A percentile compares a stretch with the other conserved stretches of the same genome.
phyloP scores from a whole-genome alignment of 1,140 invertebrate genomes.

The Zaprionus nigranus region DNA sequence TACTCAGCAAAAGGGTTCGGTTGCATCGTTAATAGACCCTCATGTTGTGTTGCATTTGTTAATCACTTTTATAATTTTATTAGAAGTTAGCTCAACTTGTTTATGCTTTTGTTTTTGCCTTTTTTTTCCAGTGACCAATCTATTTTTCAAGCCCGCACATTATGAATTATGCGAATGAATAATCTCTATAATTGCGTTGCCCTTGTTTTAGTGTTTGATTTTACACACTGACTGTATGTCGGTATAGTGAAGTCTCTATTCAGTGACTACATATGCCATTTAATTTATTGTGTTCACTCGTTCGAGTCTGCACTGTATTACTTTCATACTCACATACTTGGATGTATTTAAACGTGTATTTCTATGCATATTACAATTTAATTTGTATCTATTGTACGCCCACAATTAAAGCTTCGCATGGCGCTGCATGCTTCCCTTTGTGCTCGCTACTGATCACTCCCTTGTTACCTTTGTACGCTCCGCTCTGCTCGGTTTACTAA shows the following conservation, averaged over 20 bases:
- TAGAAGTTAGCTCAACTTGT: neutral
- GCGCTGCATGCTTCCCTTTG: slow-evolving; percentile 43
- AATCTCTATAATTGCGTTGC: neutral
- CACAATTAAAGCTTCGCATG: slow-evolving; percentile 68
- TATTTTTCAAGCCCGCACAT: slow-evolving; percentile 7
- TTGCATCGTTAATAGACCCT: slow-evolving; percentile 12
- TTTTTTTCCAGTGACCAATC: neutral
- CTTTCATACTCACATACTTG: slow-evolving; percentile 14
- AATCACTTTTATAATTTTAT: slow-evolving; percentile 5
- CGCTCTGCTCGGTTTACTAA: slow-evolving; percentile 52
- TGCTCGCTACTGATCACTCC: slow-evolving; percentile 5
- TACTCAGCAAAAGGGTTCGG: slow-evolving; percentile 83
- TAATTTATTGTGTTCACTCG: neutral
- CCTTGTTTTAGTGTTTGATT: slow-evolving; percentile 12
- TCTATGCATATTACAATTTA: slow-evolving; percentile 48
- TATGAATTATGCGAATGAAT: slow-evolving; percentile 12
- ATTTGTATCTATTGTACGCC: slow-evolving; percentile 67
- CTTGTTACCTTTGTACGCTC: slow-evolving; percentile 15
- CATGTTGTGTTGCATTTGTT: slow-evolving; percentile 33
- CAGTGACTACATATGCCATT: neutral
- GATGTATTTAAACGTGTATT: neutral
- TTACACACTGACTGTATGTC: slow-evolving; percentile 1
- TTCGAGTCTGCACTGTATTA: slow-evolving; percentile 18
- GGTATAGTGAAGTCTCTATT: neutral
- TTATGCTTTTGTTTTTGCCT: neutral